Conservation (phyloP, 2,113 vertebrate genomes). For the Aldabrachelys gigantea region DNA sequence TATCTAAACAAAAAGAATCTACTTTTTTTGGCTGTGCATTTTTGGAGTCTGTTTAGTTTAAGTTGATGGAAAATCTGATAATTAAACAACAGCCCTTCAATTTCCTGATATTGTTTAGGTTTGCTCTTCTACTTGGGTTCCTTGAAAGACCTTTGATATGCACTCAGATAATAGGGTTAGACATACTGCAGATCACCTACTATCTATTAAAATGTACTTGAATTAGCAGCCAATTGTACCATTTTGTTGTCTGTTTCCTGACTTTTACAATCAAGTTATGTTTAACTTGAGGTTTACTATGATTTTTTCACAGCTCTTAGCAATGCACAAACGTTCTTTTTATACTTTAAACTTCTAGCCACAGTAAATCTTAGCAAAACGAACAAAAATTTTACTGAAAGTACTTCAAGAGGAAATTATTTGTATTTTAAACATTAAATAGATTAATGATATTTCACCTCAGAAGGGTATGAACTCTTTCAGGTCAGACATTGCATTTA, state of each 20-base stretch:
- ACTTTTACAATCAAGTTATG: not conserved
- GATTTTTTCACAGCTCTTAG: not conserved
- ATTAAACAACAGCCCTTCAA: conserved; percentile 29
- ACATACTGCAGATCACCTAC: not conserved
- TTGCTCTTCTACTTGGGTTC: not conserved
- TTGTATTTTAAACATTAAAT: not conserved
- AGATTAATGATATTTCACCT: not conserved
- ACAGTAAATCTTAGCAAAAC: not conserved
- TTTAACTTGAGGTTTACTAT: not conserved
- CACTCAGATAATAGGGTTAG: not conserved
- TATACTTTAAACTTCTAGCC: not conserved
- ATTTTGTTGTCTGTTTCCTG: conserved; percentile 17
- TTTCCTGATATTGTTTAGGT: conserved; percentile 33
- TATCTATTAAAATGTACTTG: not conserved
- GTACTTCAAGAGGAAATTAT: not conserved
- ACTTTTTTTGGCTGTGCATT: conserved; percentile 28
- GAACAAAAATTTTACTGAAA: not conserved
- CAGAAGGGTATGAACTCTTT: not conserved
- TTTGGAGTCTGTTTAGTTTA: conserved; percentile 9
- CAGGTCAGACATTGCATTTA: not conserved
- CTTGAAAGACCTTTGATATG: conserved; percentile 15
- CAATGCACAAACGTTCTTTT: not conserved
- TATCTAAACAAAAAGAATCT: conserved; percentile 22
- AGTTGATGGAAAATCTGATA: conserved; percentile 37
- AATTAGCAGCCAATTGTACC: not conserved